Base-by-base conservation (phyloP, 2,113 vertebrate genomes). In the Zapornia atra region DNA sequence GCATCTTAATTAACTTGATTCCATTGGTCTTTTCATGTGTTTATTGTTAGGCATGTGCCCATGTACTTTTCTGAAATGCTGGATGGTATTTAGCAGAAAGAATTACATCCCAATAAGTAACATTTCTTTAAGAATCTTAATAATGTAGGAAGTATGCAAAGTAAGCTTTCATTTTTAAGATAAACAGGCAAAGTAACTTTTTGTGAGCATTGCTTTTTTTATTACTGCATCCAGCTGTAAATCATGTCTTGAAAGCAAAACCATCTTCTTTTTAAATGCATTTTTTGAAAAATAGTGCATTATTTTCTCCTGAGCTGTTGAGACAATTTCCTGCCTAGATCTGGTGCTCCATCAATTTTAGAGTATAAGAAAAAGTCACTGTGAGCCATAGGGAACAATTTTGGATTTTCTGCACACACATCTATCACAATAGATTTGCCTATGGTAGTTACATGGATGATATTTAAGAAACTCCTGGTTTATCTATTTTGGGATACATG, bases 151-250 rank as follows among this genome's bases (percentile, higher is more conserved):
- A 77, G 68, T 83, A 65, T 72, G 77, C 40, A 87, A 97, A 97
- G 94, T 63, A 96, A 95, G 50, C 73, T 97, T 98, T 96, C 77
- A 71, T 97, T 98, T 97, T 89, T 70, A 85, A 93, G 95, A 96
- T 83, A 94, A 97, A 97, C 92, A 83, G 95, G 87, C 79, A 92
- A 96, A 93, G 79, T 91, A 92, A 96, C 71, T 93, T 96, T 85
- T 73, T 51, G 64, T 95, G 73, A 96, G 73, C 84, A 44, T 88
- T 96, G 95, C 80, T 81, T 96, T 94, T 94, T 86, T 95, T 93
- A 63, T 90, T 96, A 83, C 91, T 96, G 68, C n/a, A 92, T 73
- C 60, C 65, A 92, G 84, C 79, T 86, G 92, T 97, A 97, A 97
- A 97, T 98, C 95, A 96, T 86, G 65, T 75, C 69, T 94, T 86